Evolutionary conservation across 64 coral and sea anemone species (phyloP).

Genomic region (Pocillopora damicornis): DNA sequence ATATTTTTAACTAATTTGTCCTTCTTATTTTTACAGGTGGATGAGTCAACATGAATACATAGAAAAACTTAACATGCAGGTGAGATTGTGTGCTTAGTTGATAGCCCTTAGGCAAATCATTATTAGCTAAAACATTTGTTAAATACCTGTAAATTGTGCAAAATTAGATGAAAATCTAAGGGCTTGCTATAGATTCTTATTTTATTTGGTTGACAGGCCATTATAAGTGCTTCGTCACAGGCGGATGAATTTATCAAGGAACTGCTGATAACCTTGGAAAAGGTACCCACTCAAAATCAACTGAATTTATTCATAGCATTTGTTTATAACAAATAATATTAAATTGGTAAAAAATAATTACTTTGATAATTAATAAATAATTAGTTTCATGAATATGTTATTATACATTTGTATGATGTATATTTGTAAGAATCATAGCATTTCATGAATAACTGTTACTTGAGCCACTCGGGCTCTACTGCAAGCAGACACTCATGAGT

Average conservation of each 20-base stretch:
- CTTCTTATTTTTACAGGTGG: slow-evolving; percentile 56
- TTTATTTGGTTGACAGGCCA: slow-evolving; percentile 47
- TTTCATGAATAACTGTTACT: no score
- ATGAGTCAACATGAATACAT: slow-evolving; percentile 82
- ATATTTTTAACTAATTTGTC: no score
- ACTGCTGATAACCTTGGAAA: slow-evolving; percentile 82
- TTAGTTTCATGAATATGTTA: background rate
- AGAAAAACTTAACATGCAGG: slow-evolving; percentile 99
- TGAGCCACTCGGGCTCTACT: no score
- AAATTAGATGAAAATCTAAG: no score
- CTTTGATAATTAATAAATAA: background rate
- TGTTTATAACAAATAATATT: no score
- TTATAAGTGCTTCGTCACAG: slow-evolving; percentile 87
- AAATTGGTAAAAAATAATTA: background rate
- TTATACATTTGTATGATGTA: no score
- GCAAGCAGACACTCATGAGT: no score
- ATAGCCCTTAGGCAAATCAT: background rate
- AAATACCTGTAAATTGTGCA: no score
- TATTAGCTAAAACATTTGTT: background rate
- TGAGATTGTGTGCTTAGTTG: background rate
- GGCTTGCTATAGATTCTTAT: background rate
- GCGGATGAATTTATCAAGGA: slow-evolving; percentile 98
- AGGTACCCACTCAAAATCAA: slow-evolving; percentile 46
- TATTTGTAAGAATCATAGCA: no score
- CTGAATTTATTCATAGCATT: background rate